Base-by-base conservation (phyloP, 2,888 invertebrate genomes). In the Thymelicus acteon region DNA sequence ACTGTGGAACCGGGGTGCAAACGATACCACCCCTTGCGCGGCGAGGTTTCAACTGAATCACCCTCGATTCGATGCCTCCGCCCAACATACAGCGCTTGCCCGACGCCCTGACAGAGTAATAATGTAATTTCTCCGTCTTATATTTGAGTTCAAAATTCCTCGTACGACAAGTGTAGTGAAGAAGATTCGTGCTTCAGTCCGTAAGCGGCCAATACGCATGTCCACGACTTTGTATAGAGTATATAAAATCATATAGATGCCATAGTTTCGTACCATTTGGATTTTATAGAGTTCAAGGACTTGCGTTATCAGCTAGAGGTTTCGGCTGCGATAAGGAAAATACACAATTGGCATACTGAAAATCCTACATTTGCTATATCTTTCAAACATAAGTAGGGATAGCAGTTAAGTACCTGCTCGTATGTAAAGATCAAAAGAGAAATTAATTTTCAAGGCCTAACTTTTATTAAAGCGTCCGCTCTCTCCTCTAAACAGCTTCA, bases 41-140 rank as follows among this genome's bases (percentile, higher is more conserved):
- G 89, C 86, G 86, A 86, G 89, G 86, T 88, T 87, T 85, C 89
- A 86, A 93, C 93, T 93, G 93, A 93, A 91, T 90, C 90, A 90
- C 86, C 90, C 90, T 88, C 87, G 84, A 92, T 84, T 89, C 91
- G 83, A 90, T 88, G 92, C 93, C 93, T 89, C 93, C 93, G 93
- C 93, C 93, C 93, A 92, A 90, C 91, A 92, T 85, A 92, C 80
- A 90, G 93, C 93, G 93, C 93, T 89, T 92, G 93, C 92, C 88
- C 92, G 80, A 85, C 80, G 77, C 79, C 65, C 74, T 31, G 12
- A 72, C 72, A 72, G 74, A 79, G 72, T 74, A 67, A 85, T 75
- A 84, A 75, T 78, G 74, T 78, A 82, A 84, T 82, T 71, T 85
- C 74, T 60, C 31, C 0, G 5, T 37, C 13, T 63, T 8, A 48